Conservation (phyloP, 2,888 invertebrate genomes). For the Rhabditoides inermis region DNA sequence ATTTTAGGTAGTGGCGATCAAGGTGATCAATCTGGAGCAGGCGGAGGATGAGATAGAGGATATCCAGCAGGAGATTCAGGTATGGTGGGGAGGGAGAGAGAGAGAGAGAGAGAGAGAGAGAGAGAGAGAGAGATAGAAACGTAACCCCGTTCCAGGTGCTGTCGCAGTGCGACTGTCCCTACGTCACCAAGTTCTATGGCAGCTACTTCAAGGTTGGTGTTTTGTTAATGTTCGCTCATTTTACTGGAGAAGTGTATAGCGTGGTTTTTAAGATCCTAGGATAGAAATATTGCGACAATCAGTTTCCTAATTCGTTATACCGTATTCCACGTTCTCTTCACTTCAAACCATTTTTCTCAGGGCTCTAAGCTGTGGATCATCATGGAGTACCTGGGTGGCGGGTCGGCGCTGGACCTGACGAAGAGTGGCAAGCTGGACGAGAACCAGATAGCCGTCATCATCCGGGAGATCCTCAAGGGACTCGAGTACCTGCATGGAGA, state of each 20-base stretch:
- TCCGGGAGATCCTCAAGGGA: slow-evolving; percentile 93
- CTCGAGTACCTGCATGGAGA: slow-evolving; percentile 97
- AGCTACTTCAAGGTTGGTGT: slow-evolving; percentile 93
- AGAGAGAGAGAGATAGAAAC: not conserved
- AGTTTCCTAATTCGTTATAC: too few relatives aligned
- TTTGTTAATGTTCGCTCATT: too few relatives aligned
- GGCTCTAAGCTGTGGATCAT: slow-evolving; percentile 99
- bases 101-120: not conserved
- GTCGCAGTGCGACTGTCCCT: slow-evolving; percentile 97
- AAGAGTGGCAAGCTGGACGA: slow-evolving; percentile 91
- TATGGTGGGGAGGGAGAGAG: not conserved
- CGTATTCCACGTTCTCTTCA: too few relatives aligned
- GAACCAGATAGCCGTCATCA: slow-evolving; percentile 95
- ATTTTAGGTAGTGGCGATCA: slow-evolving; percentile 86
- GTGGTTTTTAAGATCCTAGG: too few relatives aligned
- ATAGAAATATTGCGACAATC: too few relatives aligned
- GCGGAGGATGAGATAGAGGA: slow-evolving; percentile 99
- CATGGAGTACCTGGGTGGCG: slow-evolving; percentile 99
- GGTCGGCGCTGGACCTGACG: slow-evolving; percentile 96
- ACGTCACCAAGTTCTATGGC: slow-evolving; percentile 98
- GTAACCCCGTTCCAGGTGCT: slow-evolving; percentile 63
- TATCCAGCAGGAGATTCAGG: slow-evolving; percentile 80
- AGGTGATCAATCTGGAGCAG: slow-evolving; percentile 96
- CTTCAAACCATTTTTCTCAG: too few relatives aligned
- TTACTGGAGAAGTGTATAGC: too few relatives aligned